Base-by-base conservation (phyloP, 2,888 invertebrate genomes). In the Mythimna ferrago region DNA sequence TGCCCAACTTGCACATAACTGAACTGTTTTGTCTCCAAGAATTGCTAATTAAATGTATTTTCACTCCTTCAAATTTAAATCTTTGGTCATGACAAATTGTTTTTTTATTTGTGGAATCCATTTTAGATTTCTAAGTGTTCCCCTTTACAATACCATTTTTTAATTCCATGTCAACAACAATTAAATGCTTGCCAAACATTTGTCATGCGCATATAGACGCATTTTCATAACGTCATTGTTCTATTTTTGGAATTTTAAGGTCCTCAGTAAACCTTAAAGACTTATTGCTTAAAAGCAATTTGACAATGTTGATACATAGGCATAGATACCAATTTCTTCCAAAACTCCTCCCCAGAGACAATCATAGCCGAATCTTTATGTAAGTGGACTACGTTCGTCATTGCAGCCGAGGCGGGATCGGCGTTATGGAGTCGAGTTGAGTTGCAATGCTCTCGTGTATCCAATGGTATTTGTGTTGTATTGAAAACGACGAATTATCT, bases 111-210 rank as follows among this genome's bases (percentile, higher is more conserved):
- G 6, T n/a, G n/a, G 51, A n/a, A 53, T 9, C 51, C 51, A n/a
- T 48, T 48, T 48, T 48, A 48, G 16, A 16, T 48, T 48, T 16
- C 48, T 48, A 4, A 16, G 48, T 48, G 48, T 48, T 19, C 16
- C 6, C 16, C 16, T 48, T 48, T 48, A 19, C 48, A 48, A 48
- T 48, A 6, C 16, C 48, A 38, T 48, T 48, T 48, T 48, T 48
- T 19, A 19, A 21, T 51, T 16, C 44, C 16, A 35, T 44, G 70
- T 66, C 58, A 60, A 60, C 60, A 71, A 70, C 48, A 57, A 57
- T 35, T 19, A 21, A 63, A 51, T 6, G 44, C 32, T 65, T 19
- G 51, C 14, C 60, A 71, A 60, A 70, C 14, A 70, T 70, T 69
- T 63, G 63, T 57, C 32, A 9, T 63, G 41, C 3, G 16, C n/a